phyloP scores from a whole-genome alignment of 2,113 vertebrate species.

The Erinaceus europaeus region DNA sequence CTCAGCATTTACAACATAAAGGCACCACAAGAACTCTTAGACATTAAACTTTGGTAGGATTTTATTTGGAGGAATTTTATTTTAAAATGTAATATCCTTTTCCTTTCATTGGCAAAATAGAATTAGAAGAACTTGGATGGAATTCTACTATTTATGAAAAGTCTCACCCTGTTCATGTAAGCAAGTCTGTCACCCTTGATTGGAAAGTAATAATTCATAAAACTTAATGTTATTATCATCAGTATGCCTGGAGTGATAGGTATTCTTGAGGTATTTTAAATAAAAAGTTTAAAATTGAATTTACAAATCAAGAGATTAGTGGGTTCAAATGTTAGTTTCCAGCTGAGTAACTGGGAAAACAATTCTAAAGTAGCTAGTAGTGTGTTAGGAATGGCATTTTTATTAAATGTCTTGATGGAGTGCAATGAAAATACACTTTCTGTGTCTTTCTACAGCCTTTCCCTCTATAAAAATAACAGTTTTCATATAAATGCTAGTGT shows the following conservation, averaged over 20 bases:
- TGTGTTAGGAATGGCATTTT: constrained; percentile 62
- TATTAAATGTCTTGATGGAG: constrained; percentile 68
- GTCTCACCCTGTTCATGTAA: constrained; percentile 76
- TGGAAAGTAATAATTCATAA: constrained; percentile 79
- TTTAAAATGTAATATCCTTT: constrained; percentile 75
- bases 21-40: constrained; percentile 61
- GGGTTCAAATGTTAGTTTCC: constrained; percentile 66
- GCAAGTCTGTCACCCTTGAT: constrained; percentile 75
- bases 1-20: constrained; percentile 72
- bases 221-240: constrained; percentile 74
- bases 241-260: constrained; percentile 63
- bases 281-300: constrained; percentile 74
- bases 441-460: constrained; percentile 44
- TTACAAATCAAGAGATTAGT: constrained; percentile 63
- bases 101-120: constrained; percentile 69
- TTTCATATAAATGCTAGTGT: constrained; percentile 34
- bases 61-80: constrained; percentile 77
- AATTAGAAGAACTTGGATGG: constrained; percentile 73
- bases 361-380: constrained; percentile 42
- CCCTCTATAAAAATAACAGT: constrained; percentile 41
- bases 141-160: constrained; percentile 73
- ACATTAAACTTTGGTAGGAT: constrained; percentile 69
- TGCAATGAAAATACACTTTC: constrained; percentile 46
- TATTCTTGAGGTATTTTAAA: constrained; percentile 72
- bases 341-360: constrained; percentile 60